These are phyloP conservation scores for Agrochola circellaris DNA, from an alignment of 2,888 invertebrate genomes.

Conservation along the genomic window DNA sequence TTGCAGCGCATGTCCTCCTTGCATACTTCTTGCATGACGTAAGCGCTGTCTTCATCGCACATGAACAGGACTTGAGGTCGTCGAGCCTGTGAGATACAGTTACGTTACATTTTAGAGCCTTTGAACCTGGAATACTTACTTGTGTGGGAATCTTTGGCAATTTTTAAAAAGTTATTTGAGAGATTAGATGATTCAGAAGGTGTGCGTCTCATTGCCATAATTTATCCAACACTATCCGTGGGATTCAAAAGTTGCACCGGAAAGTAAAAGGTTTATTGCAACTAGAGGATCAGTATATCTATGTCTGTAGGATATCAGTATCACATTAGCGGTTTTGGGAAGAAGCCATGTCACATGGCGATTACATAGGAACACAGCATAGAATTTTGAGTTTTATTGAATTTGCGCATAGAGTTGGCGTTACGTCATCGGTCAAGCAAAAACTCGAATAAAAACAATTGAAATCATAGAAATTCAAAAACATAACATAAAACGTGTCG, in stretches of 20 bases:
- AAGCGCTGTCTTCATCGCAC: conserved; percentile 93
- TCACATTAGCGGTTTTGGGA: conserved; percentile 5
- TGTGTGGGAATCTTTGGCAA: conserved; percentile 13
- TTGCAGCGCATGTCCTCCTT: conserved; percentile 92
- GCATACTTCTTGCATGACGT: conserved; percentile 94
- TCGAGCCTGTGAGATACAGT: conserved; percentile 83
- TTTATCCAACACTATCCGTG: background rate
- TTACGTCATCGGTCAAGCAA: background rate
- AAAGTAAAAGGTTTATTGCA: conserved; percentile 5
- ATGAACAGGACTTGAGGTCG: conserved; percentile 93
- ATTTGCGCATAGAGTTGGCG: background rate
- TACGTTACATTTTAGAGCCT: conserved; percentile 9
- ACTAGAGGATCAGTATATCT: background rate
- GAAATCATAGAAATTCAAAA: background rate
- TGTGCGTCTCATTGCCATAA: background rate
- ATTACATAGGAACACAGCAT: conserved; percentile 3
- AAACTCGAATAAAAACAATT: background rate
- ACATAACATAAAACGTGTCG: conserved; percentile 14
- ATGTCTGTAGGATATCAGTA: conserved; percentile 12
- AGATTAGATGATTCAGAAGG: background rate
- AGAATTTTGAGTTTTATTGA: too few species aligned
- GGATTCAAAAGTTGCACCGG: background rate
- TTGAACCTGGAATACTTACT: background rate
- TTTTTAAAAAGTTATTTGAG: background rate
- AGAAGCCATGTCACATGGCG: conserved; percentile 23